Evolutionary conservation across 2,113 vertebrate genomes (phyloP).

Genomic region (Chitala chitala): DNA sequence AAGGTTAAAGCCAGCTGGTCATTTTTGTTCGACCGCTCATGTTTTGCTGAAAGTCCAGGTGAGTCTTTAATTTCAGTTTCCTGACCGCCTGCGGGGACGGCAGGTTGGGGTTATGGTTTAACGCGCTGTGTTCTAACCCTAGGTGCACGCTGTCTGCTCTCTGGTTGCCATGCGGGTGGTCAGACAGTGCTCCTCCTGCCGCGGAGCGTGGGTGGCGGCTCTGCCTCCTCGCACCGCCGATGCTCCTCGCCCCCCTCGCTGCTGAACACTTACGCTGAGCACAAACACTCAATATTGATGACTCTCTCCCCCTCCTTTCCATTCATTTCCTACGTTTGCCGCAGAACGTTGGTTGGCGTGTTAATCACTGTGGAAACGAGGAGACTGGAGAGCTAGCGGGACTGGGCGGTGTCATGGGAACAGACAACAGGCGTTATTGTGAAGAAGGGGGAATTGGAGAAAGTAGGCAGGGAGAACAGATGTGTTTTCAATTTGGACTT

Average conservation of each 20-base stretch:
- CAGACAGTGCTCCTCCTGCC: neutral
- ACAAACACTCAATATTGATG: neutral
- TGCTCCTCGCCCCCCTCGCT: neutral
- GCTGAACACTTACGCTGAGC: neutral
- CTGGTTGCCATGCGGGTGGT: neutral
- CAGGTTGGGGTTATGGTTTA: neutral
- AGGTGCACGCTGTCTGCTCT: neutral
- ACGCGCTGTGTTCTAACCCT: neutral
- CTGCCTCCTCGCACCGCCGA: neutral
- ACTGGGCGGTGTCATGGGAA: constrained; percentile 1
- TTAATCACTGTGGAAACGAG: constrained; percentile 1
- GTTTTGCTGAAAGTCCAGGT: neutral
- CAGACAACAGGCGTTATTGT: neutral
- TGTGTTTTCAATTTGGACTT: constrained; percentile 31
- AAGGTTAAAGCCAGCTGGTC: neutral
- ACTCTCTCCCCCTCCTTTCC: neutral
- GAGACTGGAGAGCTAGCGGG: neutral
- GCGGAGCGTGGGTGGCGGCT: constrained; percentile 11
- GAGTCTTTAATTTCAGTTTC: neutral
- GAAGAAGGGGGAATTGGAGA: neutral
- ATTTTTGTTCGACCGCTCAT: neutral
- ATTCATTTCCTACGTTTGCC: neutral
- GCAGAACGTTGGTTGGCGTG: neutral
- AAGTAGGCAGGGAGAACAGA: constrained; percentile 15
- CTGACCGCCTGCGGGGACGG: neutral